These are phyloP conservation scores for Scrobipalpa costella DNA, from an alignment of 2,888 invertebrate species.

Conservation along the genomic window DNA sequence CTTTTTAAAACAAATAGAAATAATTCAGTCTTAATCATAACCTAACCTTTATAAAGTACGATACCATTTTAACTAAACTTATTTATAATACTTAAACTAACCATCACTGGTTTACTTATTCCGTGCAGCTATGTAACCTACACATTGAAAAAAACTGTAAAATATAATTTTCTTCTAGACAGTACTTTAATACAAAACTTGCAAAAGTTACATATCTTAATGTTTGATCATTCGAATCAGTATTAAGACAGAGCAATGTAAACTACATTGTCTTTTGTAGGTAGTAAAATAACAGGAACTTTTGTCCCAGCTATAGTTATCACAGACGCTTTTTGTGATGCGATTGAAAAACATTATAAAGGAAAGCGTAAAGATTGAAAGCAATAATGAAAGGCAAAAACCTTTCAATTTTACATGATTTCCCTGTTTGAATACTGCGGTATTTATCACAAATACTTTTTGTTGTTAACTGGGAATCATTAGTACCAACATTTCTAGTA, in stretches of 20 bases:
- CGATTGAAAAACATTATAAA: background rate
- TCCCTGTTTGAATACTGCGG: background rate
- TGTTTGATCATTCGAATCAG: too few relatives aligned
- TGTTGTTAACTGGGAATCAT: background rate
- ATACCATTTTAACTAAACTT: background rate
- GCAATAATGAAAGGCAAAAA: background rate
- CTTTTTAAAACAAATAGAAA: background rate
- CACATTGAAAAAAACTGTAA: background rate
- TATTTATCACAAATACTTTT: background rate
- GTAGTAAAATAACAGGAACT: background rate
- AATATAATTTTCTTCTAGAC: too few relatives aligned
- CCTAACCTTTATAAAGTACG: background rate
- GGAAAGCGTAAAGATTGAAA: background rate
- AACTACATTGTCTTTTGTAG: background rate
- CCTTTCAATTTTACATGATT: background rate
- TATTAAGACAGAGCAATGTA: background rate
- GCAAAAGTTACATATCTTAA: background rate
- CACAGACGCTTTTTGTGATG: constrained; percentile 20
- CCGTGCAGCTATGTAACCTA: background rate
- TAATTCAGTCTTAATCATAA: constrained; percentile 15
- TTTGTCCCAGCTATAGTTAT: constrained; percentile 4
- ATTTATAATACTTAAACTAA: background rate
- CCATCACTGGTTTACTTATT: background rate
- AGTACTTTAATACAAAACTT: background rate
- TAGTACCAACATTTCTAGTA: background rate